Evolutionary conservation across 64 coral and sea anemone genomes (phyloP), one percentile per base, ranked within the genome.

Genomic region (Cladopsammia gracilis): DNA sequence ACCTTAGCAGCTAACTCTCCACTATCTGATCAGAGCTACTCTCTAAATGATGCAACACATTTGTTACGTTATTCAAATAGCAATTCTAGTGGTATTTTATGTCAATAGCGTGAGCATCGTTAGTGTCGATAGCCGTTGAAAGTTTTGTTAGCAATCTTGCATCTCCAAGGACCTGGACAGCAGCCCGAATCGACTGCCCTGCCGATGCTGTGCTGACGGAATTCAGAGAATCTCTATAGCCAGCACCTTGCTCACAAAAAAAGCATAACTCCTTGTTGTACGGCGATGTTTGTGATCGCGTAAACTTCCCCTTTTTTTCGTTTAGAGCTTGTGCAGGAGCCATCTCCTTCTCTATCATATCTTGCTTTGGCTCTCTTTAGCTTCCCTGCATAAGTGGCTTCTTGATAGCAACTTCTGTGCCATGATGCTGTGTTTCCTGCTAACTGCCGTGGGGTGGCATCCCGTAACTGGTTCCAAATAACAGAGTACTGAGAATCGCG

Each of bases 41-140:
- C 86, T 89, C 7, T 7, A 43, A 77, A 16, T 4, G 64, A 57
- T 59, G 83, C 60, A 93, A 73, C 62, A 93, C 91, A 79, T 87
- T 87, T 10, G 91, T 76, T 68, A 93, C 91, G 44, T 93, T 87
- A 26, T 88, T 81, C 64, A 87, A 48, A 12, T 83, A 93, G 71
- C 83, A 93, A 50, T 61, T 84, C 61, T 87, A 87, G 57, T 93
- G 81, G 62, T 86, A 93, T 49, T 92, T 92, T 10, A 92, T 85
- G 25, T 92, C 90, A 14, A 87, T 73, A 26, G 91, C 91, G 77
- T 67, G 73, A 77, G 83, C 91, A 19, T 93, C 91, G 22, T 59
- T 58, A 34, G 73, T n/a, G 70, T 93, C 91, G 23, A 93, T 70
- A 57, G 91, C 82, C 25, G 85, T 93, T 47, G 83, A 23, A 81